Evolutionary conservation across 1,140 invertebrate genomes (phyloP).

Genomic region (Cotesia glomerata): DNA sequence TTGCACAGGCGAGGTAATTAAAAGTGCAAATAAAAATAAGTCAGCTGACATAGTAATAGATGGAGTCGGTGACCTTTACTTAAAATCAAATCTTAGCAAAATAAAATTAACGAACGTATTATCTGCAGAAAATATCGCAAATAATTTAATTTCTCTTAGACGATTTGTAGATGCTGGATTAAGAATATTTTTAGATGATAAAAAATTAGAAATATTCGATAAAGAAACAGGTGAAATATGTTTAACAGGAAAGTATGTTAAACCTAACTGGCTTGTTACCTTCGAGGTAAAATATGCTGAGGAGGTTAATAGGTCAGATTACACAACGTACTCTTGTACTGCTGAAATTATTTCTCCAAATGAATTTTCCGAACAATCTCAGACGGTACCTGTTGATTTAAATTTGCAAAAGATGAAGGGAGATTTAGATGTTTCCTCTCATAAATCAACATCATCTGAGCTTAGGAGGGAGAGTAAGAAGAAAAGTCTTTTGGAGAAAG

Average conservation of each 20-base stretch:
- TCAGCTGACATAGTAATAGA: constrained; percentile 30
- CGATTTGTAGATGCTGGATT: constrained; percentile 26
- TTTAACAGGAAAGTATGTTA: constrained; percentile 12
- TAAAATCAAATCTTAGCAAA: constrained; percentile 14
- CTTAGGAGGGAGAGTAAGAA: constrained; percentile 25
- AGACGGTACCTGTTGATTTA: constrained; percentile 14
- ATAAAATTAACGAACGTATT: constrained; percentile 28
- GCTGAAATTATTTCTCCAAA: constrained; percentile 17
- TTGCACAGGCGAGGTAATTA: constrained; percentile 12
- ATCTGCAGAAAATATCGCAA: constrained; percentile 11
- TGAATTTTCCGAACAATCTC: constrained; percentile 28
- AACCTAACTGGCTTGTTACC: constrained; percentile 27
- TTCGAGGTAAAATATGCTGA: constrained; percentile 9
- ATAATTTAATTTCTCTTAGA: constrained; percentile 30
- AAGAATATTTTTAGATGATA: constrained; percentile 22
- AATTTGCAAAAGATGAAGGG: constrained; percentile 17
- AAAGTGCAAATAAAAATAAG: constrained; percentile 33
- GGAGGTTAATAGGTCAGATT: background rate
- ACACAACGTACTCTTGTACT: constrained; percentile 23
- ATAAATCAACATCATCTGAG: constrained; percentile 14
- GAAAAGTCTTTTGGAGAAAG: background rate
- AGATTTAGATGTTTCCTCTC: background rate
- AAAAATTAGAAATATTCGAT: constrained; percentile 15
- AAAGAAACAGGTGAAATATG: constrained; percentile 11
- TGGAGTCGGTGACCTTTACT: constrained; percentile 22